A percentile compares a stretch with the other conserved stretches of the same genome.
phyloP scores from a whole-genome alignment of 1,140 invertebrate genomes.

The Agraylea sexmaculata region DNA sequence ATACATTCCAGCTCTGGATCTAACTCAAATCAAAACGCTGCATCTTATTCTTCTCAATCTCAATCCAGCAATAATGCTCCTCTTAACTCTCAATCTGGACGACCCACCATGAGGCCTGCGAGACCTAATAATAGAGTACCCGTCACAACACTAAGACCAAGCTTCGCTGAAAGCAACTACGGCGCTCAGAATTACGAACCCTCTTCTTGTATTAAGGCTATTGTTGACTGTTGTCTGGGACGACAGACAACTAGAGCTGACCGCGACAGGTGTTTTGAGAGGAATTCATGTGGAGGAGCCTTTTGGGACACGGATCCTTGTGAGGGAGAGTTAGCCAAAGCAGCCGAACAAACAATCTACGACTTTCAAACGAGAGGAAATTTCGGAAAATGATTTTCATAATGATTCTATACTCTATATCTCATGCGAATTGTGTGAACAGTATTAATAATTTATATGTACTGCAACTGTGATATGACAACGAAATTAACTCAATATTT shows the following conservation, averaged over 20 bases:
- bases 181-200: not conserved
- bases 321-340: not conserved
- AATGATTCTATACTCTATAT: constrained; percentile 1
- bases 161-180: not conserved
- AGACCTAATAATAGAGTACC: not conserved
- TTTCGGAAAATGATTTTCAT: constrained; percentile 4
- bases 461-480: too few species aligned
- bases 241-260: not conserved
- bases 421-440: not conserved
- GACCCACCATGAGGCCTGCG: not conserved
- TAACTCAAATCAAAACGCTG: not conserved
- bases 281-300: constrained; percentile 2
- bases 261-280: not conserved
- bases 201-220: constrained; percentile 1
- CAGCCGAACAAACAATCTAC: not conserved
- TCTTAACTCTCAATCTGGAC: not conserved
- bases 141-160: not conserved
- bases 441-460: too few species aligned
- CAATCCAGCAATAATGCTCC: not conserved
- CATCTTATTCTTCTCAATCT: not conserved
- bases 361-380: not conserved
- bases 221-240: constrained; percentile 1
- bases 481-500: too few species aligned
- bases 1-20: not conserved
- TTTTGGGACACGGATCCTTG: constrained; percentile 8